Evolutionary conservation across 2,888 invertebrate species (phyloP).

Genomic region (Keiferia lycopersicella): DNA sequence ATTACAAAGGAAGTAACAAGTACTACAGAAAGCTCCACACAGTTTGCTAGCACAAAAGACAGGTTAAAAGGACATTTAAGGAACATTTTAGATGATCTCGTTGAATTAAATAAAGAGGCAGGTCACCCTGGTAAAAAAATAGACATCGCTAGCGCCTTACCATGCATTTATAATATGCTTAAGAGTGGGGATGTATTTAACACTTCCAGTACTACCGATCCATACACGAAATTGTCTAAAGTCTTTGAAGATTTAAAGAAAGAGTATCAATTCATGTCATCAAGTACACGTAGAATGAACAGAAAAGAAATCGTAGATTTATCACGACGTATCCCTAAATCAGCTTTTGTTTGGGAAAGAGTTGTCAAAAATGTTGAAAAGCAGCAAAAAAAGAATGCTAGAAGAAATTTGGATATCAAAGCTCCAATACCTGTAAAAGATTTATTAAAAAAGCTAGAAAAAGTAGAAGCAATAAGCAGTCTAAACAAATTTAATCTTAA

Average conservation of each 20-base stretch:
- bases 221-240: constrained; percentile 46
- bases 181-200: constrained; percentile 36
- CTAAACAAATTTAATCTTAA: neutral
- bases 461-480: constrained; percentile 38
- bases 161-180: constrained; percentile 65
- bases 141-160: constrained; percentile 57
- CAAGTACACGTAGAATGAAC: neutral
- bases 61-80: constrained; percentile 66
- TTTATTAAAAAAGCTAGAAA: constrained; percentile 49
- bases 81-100: constrained; percentile 61
- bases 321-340: constrained; percentile 50
- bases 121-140: constrained; percentile 44
- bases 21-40: constrained; percentile 26
- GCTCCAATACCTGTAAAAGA: constrained; percentile 48
- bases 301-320: constrained; percentile 45
- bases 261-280: constrained; percentile 41
- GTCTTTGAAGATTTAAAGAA: constrained; percentile 54
- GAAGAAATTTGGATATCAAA: constrained; percentile 43
- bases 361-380: constrained; percentile 54
- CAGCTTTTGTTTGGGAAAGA: constrained; percentile 64
- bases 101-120: constrained; percentile 57
- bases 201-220: constrained; percentile 30
- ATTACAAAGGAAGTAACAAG: no score
- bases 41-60: constrained; percentile 51
- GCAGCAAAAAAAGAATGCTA: constrained; percentile 39